Base-by-base conservation (phyloP, 2,888 invertebrate species). In the Punctoribates punctum region DNA sequence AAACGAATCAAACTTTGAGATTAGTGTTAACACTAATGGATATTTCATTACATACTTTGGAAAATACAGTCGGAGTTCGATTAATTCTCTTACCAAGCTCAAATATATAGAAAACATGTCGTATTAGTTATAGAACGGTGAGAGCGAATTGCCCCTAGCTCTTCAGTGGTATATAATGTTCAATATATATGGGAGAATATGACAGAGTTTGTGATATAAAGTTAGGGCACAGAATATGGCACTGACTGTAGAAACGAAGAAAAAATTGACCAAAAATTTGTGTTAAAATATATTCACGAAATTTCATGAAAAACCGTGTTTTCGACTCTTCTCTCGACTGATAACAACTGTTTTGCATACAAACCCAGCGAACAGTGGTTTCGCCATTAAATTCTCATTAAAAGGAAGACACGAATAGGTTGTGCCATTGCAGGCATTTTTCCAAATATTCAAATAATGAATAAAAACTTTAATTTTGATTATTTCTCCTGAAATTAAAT, bases 311-410 rank as follows among this genome's bases (percentile, higher is more conserved):
- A 20, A 54, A 54, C 1, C 17, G 20, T n/a, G 20, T 13, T 48
- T 48, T 48, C 20, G n/a, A 20, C n/a, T n/a, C n/a, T 54, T 20
- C n/a, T 54, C n/a, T 54, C n/a, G n/a, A n/a, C n/a, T n/a, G 48
- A 17, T 48, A 48, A 48, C 13, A 13, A 48, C 48, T 34, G n/a
- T 5, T 54, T 54, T 54, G 54, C 54, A 54, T 54, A 54, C 4
- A 54, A 54, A 6, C 34, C 34, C 5, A 34, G 34, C 54, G 54
- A 54, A 54, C 3, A 15, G 48, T 48, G 15, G 17, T 54, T 54
- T 54, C n/a, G 20, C 54, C 54, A 54, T 54, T 54, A 54, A 54
- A 54, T 54, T 54, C 54, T 54, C 54, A 54, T 54, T 54, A 54
- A 54, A 9, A 48, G 48, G 17, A n/a, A 54, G 54, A 20, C 20